Conservation (phyloP, 2,888 invertebrate species). For the Drosophila bunnanda region DNA sequence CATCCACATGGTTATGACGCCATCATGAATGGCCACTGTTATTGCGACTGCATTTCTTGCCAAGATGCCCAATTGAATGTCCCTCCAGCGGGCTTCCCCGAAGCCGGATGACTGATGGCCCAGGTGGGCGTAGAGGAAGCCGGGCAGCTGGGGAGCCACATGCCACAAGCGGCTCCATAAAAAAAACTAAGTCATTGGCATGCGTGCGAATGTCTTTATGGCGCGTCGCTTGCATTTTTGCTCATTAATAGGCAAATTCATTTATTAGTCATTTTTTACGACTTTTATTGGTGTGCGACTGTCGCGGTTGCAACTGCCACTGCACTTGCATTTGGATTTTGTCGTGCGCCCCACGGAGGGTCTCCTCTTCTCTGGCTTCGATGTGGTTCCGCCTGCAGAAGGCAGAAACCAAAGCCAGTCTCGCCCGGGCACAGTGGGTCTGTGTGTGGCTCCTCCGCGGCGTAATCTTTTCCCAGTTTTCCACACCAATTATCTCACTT, state of each 20-base stretch:
- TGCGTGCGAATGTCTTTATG: slow-evolving; percentile 42
- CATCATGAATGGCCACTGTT: slow-evolving; percentile 17
- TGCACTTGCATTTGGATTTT: slow-evolving; percentile 49
- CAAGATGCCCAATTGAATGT: slow-evolving; percentile 42
- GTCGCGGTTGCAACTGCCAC: slow-evolving; percentile 33
- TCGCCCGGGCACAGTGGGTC: slow-evolving; percentile 38
- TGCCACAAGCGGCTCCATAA: slow-evolving; percentile 9
- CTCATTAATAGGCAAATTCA: slow-evolving; percentile 72
- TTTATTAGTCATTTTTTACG: slow-evolving; percentile 43
- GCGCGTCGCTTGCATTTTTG: slow-evolving; percentile 35
- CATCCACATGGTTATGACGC: neutral
- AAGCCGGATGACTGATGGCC: slow-evolving; percentile 28
- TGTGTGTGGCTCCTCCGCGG: slow-evolving; percentile 23
- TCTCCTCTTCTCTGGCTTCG: slow-evolving; percentile 23
- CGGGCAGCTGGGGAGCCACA: neutral
- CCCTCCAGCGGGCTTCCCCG: slow-evolving; percentile 9
- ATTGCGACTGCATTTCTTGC: slow-evolving; percentile 21
- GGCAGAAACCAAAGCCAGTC: neutral
- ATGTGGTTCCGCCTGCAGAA: slow-evolving; percentile 53
- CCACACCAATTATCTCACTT: slow-evolving; percentile 67
- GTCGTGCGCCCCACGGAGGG: slow-evolving; percentile 42
- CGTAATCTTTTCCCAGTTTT: slow-evolving; percentile 44
- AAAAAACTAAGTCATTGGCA: slow-evolving; percentile 40
- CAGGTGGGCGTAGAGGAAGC: slow-evolving; percentile 50
- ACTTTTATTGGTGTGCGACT: slow-evolving; percentile 52